A percentile compares a stretch with the other conserved stretches of the same genome.
phyloP scores from a whole-genome alignment of 2,888 invertebrate genomes.

The Sinohyriopsis cumingii region DNA sequence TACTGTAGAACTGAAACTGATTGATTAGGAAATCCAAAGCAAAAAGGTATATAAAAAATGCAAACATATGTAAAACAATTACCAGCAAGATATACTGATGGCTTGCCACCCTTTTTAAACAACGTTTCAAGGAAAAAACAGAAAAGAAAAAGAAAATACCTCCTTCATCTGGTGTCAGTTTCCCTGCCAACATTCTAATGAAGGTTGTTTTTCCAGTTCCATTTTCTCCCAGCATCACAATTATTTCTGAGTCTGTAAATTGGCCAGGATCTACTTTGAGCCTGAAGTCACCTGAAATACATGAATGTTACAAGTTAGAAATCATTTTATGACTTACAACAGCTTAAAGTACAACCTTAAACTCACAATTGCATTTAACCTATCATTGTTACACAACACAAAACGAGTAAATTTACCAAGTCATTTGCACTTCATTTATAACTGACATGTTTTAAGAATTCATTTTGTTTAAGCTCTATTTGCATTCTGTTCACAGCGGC shows the following conservation, averaged over 20 bases:
- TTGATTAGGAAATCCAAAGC: too few relatives aligned
- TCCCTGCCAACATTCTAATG: constrained; percentile 98
- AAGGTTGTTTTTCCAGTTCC: constrained; percentile 99
- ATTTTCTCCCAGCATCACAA: constrained; percentile 95
- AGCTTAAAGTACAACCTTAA: too few relatives aligned
- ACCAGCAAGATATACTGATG: too few relatives aligned
- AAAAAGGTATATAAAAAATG: too few relatives aligned
- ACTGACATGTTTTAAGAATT: neutral
- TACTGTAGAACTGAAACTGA: too few relatives aligned
- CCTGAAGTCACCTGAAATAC: constrained; percentile 74
- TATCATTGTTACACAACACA: too few relatives aligned
- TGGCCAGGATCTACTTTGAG: constrained; percentile 89
- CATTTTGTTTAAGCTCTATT: neutral
- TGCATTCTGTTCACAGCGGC: neutral
- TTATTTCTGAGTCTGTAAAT: constrained; percentile 99
- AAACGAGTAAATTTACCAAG: neutral
- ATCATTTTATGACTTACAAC: neutral
- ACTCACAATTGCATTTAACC: too few relatives aligned
- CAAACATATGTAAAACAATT: too few relatives aligned
- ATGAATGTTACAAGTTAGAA: neutral
- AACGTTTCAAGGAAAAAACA: too few relatives aligned
- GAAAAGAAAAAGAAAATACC: constrained; percentile 72
- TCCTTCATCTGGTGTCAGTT: constrained; percentile 90
- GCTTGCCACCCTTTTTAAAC: too few relatives aligned
- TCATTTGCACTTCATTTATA: neutral